phyloP scores from a whole-genome alignment of 2,888 invertebrate genomes.

The Drosophila anomalata region DNA sequence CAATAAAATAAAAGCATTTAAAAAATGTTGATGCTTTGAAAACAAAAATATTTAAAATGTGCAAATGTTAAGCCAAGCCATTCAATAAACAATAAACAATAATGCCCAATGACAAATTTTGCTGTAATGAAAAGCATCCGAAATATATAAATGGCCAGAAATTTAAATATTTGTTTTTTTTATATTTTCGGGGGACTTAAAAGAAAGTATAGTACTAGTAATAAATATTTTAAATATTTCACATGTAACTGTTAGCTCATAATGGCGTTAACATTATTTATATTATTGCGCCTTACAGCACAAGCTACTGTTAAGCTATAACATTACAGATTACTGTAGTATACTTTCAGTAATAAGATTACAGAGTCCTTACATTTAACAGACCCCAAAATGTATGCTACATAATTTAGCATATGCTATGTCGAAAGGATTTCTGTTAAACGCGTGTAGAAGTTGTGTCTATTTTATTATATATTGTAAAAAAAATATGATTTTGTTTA shows the following conservation, averaged over 20 bases:
- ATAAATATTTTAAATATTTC: background rate
- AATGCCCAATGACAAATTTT: constrained; percentile 48
- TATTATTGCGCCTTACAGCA: background rate
- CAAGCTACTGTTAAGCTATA: background rate
- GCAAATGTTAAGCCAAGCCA: constrained; percentile 44
- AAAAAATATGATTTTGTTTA: too few relatives aligned
- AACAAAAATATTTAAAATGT: constrained; percentile 37
- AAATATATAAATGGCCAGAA: constrained; percentile 55
- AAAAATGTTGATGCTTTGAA: constrained; percentile 72
- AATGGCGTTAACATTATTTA: background rate
- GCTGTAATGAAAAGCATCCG: constrained; percentile 62
- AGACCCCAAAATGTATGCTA: background rate
- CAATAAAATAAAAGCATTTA: constrained; percentile 66
- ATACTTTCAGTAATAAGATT: background rate
- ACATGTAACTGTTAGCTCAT: background rate
- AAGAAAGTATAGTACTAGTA: too few relatives aligned
- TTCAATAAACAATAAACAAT: constrained; percentile 41
- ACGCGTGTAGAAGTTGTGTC: too few relatives aligned
- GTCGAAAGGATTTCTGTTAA: background rate
- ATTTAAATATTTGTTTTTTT: constrained; percentile 12
- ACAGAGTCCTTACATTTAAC: background rate
- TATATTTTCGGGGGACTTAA: background rate
- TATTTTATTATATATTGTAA: too few relatives aligned
- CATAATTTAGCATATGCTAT: background rate
- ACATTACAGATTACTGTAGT: background rate